These are phyloP conservation scores for Gymnodraco acuticeps DNA, from an alignment of 2,797 vertebrate species.

Conservation along the genomic window DNA sequence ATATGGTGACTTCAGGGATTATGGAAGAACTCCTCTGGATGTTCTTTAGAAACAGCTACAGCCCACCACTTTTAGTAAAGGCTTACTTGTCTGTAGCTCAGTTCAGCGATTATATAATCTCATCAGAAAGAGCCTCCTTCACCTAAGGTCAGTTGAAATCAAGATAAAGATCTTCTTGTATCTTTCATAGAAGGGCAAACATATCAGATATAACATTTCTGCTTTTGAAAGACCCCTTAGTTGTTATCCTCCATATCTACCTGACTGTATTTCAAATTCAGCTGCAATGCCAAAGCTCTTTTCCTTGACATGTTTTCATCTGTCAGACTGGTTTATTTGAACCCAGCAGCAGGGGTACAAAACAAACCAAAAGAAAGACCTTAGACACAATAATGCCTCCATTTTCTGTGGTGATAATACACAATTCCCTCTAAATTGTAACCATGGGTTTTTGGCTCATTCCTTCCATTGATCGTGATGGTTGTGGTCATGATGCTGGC, in stretches of 20 bases:
- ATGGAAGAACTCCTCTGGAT: conserved; percentile 12
- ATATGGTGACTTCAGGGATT: conserved; percentile 2
- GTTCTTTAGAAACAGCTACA: conserved; percentile 5
- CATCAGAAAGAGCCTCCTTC: conserved; percentile 32
- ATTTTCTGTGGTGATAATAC: conserved; percentile 62
- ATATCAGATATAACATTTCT: conserved; percentile 29
- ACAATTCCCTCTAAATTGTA: conserved; percentile 52
- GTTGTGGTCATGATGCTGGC: conserved; percentile 60
- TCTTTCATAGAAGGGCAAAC: conserved; percentile 45
- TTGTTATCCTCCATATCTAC: conserved; percentile 32
- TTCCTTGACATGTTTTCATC: conserved; percentile 18
- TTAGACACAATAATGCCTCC: conserved; percentile 23
- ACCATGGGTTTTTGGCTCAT: conserved; percentile 55
- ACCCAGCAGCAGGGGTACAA: conserved; percentile 13
- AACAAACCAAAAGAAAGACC: conserved; percentile 29
- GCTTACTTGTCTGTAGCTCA: conserved; percentile 19
- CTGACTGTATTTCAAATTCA: conserved; percentile 16
- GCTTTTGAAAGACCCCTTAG: conserved; percentile 6
- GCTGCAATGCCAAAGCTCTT: conserved; percentile 24
- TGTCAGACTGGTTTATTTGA: conserved; percentile 15
- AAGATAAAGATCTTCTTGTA: conserved; percentile 31
- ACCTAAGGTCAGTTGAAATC: conserved; percentile 44
- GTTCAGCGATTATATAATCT: conserved; percentile 39
- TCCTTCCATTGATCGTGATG: conserved; percentile 60
- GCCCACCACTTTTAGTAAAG: conserved; percentile 23